Base-by-base conservation (phyloP, 2,888 invertebrate species). In the Neoscelio sp. region DNA sequence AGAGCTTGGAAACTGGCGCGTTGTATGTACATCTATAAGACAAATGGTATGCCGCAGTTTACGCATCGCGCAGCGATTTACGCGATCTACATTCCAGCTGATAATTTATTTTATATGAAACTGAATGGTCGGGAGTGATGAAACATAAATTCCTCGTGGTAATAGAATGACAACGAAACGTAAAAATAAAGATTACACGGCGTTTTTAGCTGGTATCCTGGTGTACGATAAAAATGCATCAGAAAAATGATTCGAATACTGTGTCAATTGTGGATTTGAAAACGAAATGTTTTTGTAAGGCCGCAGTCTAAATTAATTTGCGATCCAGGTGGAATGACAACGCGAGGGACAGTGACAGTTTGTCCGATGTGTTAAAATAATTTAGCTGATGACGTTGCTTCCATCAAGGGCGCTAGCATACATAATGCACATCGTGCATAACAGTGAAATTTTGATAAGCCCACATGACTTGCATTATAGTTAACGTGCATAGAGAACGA, bases 381-480 rank as follows among this genome's bases (percentile, higher is more conserved):
- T 76, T 71, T 73, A 80, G 60, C 62, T 71, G 73, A 80, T 80
- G 76, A 76, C 56, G 68, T 62, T 60, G 75, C 52, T 35, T 15
- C 71, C 76, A 62, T 76, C 79, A 68, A 74, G 68, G 58, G 40
- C 46, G 67, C 54, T 62, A 42, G 52, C 62, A 73, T 71, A 65
- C 67, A 76, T 75, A 76, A 75, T 71, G 76, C 68, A 54, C 62
- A 54, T 3, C 52, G 50, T 64, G 80, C 80, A 73, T 76, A 76
- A 76, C 76, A 56, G 48, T 80, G 73, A 80, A 75, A 80, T 80
- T 80, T 80, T 76, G 80, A 80, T 80, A 80, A 75, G 76, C 80
- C 76, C 80, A 68, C 80, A 79, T 75, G 79, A 79, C 79, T 79
- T 75, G 79, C 79, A 73, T 80, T 76, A 80, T 73, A 73, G 70